Evolutionary conservation across 2,888 invertebrate species (phyloP).

Genomic region (Cryptocheilus praepositus): DNA sequence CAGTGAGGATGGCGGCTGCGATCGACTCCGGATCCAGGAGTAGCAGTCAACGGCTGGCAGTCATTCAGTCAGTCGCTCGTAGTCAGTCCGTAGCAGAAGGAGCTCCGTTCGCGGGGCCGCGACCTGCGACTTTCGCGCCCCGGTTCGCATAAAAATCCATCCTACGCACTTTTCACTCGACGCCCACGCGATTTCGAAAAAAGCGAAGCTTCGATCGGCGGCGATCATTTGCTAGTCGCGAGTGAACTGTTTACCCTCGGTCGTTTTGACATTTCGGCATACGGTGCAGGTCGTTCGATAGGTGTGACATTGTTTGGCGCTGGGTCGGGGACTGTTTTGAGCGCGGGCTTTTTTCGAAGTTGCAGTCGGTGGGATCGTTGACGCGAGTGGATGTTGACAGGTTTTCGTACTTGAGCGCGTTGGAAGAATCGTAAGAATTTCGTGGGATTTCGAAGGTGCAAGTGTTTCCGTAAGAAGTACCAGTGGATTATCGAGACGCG

Average conservation of each 20-base stretch:
- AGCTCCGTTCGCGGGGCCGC: conserved; percentile 36
- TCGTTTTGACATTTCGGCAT: no score
- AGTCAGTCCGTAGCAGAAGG: conserved; percentile 34
- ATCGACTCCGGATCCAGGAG: conserved; percentile 60
- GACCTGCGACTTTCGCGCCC: conserved; percentile 42
- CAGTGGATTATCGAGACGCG: conserved; percentile 2
- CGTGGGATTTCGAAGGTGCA: conserved; percentile 41
- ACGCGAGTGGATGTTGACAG: no score
- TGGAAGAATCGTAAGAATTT: conserved; percentile 20
- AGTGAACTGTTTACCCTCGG: no score
- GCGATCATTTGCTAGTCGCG: no score
- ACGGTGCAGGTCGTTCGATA: no score
- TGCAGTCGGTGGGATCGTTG: no score
- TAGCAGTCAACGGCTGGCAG: conserved; percentile 57
- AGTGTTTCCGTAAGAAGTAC: conserved; percentile 39
- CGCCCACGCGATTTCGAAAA: no score
- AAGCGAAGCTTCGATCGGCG: no score
- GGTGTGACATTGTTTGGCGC: no score
- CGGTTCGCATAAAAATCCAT: conserved; percentile 26
- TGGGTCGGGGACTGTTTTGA: no score
- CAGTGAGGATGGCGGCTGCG: conserved; percentile 51
- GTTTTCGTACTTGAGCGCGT: no score
- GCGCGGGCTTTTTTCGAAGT: no score
- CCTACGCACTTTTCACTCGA: conserved; percentile 10
- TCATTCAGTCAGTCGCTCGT: conserved; percentile 44